Conservation (phyloP, 2,797 vertebrate genomes). For the Melanotaenia maccullochi region DNA sequence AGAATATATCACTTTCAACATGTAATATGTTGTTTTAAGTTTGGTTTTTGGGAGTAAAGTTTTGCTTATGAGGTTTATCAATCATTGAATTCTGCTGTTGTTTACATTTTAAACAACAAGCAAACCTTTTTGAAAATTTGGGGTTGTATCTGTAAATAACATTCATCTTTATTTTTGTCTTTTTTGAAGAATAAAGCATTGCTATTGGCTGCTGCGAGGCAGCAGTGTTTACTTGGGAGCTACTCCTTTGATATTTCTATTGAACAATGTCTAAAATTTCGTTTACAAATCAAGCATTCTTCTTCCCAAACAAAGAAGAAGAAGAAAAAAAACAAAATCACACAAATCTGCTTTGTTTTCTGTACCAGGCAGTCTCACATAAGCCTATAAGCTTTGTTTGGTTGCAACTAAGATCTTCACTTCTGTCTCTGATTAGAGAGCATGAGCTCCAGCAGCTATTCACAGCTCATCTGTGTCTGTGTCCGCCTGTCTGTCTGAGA, state of each 20-base stretch:
- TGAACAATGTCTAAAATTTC: background rate
- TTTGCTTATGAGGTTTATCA: background rate
- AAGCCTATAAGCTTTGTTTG: constrained; percentile 2
- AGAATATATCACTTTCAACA: background rate
- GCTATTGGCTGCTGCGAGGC: background rate
- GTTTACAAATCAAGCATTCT: background rate
- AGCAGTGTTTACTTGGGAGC: background rate
- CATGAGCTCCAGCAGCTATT: constrained; percentile 42
- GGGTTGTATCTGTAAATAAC: background rate
- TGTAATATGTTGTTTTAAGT: background rate
- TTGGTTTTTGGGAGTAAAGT: background rate
- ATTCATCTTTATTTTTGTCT: background rate
- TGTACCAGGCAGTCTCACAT: constrained; percentile 18
- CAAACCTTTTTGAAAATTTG: background rate
- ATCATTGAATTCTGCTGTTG: background rate
- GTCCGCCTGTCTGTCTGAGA: constrained; percentile 53
- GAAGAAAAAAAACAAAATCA: background rate
- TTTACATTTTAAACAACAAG: background rate
- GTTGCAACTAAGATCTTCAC: constrained; percentile 43
- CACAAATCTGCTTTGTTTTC: constrained; percentile 13
- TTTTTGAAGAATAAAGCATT: background rate
- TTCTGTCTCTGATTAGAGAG: constrained; percentile 72
- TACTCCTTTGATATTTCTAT: background rate
- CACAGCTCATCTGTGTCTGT: constrained; percentile 47
- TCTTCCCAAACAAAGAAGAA: background rate